These are phyloP conservation scores for Baccha elongata DNA, from an alignment of 2,888 invertebrate species.

Conservation along the genomic window DNA sequence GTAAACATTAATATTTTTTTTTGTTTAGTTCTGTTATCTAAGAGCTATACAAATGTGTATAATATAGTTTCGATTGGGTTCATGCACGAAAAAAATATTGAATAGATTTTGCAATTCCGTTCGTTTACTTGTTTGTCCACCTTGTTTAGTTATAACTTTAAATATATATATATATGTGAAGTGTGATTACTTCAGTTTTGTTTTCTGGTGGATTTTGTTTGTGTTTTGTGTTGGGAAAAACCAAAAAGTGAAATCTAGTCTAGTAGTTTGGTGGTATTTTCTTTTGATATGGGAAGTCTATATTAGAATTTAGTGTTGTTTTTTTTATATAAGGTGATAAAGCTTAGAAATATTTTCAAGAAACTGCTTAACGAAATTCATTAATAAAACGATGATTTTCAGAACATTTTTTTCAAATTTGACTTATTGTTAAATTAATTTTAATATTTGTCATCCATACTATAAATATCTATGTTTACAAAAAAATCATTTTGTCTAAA, in stretches of 20 bases:
- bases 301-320: background rate
- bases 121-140: conserved; percentile 18
- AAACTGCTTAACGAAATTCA: too few species aligned
- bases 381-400: too few species aligned
- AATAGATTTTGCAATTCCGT: conserved; percentile 25
- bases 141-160: background rate
- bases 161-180: background rate
- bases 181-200: background rate
- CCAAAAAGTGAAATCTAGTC: background rate
- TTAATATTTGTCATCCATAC: too few species aligned
- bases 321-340: too few species aligned
- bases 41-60: conserved; percentile 16
- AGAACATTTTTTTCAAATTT: too few species aligned
- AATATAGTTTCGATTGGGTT: conserved; percentile 12
- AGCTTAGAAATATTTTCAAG: too few species aligned
- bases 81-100: background rate
- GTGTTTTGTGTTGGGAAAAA: background rate
- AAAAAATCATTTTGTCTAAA: too few species aligned
- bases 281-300: background rate
- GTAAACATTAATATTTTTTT: background rate
- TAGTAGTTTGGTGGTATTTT: background rate
- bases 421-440: too few species aligned
- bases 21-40: conserved; percentile 8
- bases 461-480: too few species aligned
- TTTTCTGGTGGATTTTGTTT: background rate